Base-by-base conservation (phyloP, 2,797 vertebrate species). In the Protosalanx chinensis region DNA sequence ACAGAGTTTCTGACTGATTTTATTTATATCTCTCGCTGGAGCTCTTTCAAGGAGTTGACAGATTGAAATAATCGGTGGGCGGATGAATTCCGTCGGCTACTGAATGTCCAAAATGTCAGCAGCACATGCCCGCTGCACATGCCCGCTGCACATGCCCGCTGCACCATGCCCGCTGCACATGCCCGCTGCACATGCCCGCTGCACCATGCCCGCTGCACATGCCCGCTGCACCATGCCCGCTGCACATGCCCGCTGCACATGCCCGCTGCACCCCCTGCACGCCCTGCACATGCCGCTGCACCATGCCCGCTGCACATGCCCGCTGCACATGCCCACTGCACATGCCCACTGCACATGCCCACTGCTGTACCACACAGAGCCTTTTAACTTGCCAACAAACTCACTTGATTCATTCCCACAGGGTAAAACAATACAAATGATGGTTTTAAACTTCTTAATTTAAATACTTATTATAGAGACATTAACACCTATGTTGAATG, bases 1-100 rank as follows among this genome's bases (percentile, higher is more conserved):
- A 84, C 76, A 64, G 32, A 30, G 75, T 65, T 77, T 76, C 79
- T 77, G 80, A 85, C 76, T 75, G 83, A 75, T 88, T 81, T 86
- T 92, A 92, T 91, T 91, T 92, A 87, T 92, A 91, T 89, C 88
- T 82, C 69, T 80, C 79, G 77, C 80, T 90, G 89, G 86, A 88
- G 82, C 79, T 64, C 68, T 73, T 82, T 88, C 82, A 89, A 85
- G 83, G 88, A 89, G 84, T 84, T 92, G 89, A 89, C 91, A 91
- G 89, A 88, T 70, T 84, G 88, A 87, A 81, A 85, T 75, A 83
- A 84, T 64, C 72, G 76, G 90, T 92, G 88, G 92, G 91, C 65
- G 90, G 87, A 67, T 81, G 81, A 83, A 86, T 90, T 87, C 90
- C 85, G 88, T 82, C 10, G 41, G 41, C 41, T 46, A 85, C 81